A percentile compares a stretch with the other conserved stretches of the same genome.
Evolutionary conservation across 2,888 invertebrate species (phyloP).

Genomic region (Autographa pulchrina): DNA sequence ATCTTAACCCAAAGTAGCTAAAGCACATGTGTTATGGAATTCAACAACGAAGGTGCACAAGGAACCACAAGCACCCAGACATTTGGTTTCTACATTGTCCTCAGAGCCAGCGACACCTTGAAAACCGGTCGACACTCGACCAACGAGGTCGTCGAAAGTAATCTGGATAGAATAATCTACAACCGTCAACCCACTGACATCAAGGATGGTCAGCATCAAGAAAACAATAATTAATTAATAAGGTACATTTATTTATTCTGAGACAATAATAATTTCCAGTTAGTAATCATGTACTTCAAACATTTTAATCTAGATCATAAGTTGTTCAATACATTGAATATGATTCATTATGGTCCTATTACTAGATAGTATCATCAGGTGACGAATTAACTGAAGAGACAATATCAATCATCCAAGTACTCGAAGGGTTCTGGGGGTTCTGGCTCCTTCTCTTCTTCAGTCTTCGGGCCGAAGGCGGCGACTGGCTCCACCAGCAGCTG

Average conservation of each 20-base stretch:
- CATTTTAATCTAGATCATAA: slow-evolving; percentile 71
- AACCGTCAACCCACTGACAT: too few species aligned
- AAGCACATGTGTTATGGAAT: too few species aligned
- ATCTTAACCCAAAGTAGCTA: too few species aligned
- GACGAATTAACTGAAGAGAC: slow-evolving; percentile 66
- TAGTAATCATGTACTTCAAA: slow-evolving; percentile 74
- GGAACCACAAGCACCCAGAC: too few species aligned
- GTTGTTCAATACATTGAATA: slow-evolving; percentile 75
- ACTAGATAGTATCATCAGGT: slow-evolving; percentile 57
- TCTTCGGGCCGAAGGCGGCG: slow-evolving; percentile 96
- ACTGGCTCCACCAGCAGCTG: slow-evolving; percentile 98
- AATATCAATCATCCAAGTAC: slow-evolving; percentile 94
- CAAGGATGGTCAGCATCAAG: too few species aligned
- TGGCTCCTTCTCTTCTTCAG: slow-evolving; percentile 98
- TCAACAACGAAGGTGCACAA: too few species aligned
- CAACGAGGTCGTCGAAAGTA: too few species aligned
- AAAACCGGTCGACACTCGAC: too few species aligned
- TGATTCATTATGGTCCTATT: slow-evolving; percentile 69
- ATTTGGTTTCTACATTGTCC: too few species aligned
- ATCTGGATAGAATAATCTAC: too few species aligned
- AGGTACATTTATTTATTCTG: slow-evolving; percentile 67
- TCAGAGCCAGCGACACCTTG: too few species aligned
- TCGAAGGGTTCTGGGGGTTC: slow-evolving; percentile 99
- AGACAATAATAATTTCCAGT: slow-evolving; percentile 75
- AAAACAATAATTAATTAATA: slow-evolving; percentile 37